phyloP scores from a whole-genome alignment of 1,140 invertebrate species.

The Apocrypta bakeri region DNA sequence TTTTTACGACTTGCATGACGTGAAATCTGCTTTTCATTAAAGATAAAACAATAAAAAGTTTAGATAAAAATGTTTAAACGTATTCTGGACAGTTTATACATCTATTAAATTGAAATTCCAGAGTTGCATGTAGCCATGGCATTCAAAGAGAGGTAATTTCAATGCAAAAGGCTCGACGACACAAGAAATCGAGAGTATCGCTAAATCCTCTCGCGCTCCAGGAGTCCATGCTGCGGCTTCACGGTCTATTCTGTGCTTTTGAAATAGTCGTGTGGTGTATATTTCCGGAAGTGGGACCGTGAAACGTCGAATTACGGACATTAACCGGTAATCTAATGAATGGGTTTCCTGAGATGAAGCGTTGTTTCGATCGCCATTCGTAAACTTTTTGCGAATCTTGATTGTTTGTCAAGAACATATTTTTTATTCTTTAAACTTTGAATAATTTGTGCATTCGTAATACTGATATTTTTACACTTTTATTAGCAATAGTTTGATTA shows the following conservation, averaged over 20 bases:
- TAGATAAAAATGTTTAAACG: no score
- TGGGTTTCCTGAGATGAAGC: not conserved
- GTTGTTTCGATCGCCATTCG: not conserved
- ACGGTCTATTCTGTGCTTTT: not conserved
- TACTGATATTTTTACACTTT: no score
- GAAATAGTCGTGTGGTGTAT: not conserved
- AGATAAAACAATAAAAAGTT: no score
- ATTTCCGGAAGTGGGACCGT: not conserved
- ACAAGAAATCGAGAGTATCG: not conserved
- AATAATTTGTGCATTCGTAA: no score
- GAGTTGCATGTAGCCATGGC: no score
- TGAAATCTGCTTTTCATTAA: no score
- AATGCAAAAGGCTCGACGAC: not conserved
- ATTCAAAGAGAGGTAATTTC: no score
- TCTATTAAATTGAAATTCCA: no score
- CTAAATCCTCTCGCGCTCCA: not conserved
- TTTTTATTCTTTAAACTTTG: no score
- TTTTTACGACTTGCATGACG: no score
- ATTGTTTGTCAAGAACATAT: no score
- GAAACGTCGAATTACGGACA: not conserved
- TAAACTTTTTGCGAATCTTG: not conserved
- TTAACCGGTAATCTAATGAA: slow-evolving; percentile 9
- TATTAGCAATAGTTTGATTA: not conserved
- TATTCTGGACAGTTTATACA: no score
- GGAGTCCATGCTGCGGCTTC: not conserved